A percentile compares a stretch with the other conserved stretches of the same genome.
phyloP scores from a whole-genome alignment of 2,797 vertebrate species.

The Melanitta fusca region DNA sequence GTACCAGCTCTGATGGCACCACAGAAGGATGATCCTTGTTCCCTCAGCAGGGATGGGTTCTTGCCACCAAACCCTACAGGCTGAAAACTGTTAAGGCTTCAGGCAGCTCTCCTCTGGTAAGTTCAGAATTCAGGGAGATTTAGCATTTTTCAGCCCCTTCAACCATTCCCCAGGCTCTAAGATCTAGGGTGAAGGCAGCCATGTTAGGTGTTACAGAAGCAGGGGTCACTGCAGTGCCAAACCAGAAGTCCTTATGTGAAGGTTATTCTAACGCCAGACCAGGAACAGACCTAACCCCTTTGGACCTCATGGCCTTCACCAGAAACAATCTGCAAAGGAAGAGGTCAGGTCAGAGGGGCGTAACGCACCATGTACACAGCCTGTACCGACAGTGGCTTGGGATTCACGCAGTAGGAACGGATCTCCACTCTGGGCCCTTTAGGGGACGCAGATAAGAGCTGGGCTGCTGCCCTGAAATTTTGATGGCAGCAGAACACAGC shows the following conservation, averaged over 20 bases:
- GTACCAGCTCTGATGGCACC: not conserved
- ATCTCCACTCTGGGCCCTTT: not conserved
- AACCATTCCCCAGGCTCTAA: not conserved
- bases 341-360: conserved; percentile 61
- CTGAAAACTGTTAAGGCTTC: not conserved
- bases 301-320: conserved; percentile 73
- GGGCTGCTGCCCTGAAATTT: not conserved
- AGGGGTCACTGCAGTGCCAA: conserved; percentile 65
- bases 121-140: not conserved
- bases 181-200: conserved; percentile 47
- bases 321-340: conserved; percentile 75
- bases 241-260: conserved; percentile 73
- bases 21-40: not conserved
- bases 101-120: not conserved
- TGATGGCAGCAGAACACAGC: not conserved
- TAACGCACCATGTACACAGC: conserved; percentile 36
- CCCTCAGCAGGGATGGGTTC: not conserved
- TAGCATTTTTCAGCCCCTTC: conserved; percentile 4
- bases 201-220: conserved; percentile 72
- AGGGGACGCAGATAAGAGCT: conserved; percentile 3
- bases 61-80: not conserved
- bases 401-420: not conserved
- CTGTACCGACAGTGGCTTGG: conserved; percentile 11
- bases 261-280: conserved; percentile 68
- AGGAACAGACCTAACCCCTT: conserved; percentile 73